Conservation (phyloP, 2,797 vertebrate genomes). For the Sitta carolinensis region DNA sequence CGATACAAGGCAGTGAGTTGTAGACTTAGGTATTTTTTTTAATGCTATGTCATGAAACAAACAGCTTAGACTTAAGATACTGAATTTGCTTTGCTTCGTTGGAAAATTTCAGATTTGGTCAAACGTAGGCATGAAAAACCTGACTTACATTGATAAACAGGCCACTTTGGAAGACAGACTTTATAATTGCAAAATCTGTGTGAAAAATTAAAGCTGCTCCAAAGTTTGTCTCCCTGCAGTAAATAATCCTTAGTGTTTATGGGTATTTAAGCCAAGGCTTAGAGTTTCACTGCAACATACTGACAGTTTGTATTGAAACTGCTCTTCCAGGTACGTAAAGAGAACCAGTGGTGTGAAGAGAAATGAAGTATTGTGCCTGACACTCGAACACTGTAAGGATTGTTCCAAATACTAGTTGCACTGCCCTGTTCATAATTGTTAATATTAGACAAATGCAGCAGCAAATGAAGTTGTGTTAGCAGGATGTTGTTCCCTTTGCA, state of each 20-base stretch:
- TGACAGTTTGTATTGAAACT: background rate
- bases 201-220: background rate
- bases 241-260: background rate
- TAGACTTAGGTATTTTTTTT: background rate
- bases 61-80: background rate
- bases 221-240: background rate
- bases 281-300: background rate
- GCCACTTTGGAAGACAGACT: background rate
- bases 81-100: background rate
- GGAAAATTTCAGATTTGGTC: background rate
- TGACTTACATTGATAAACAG: background rate
- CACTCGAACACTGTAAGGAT: conserved; percentile 86
- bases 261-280: background rate
- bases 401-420: conserved; percentile 92
- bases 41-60: background rate
- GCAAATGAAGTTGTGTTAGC: conserved; percentile 79
- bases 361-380: conserved; percentile 84
- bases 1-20: background rate
- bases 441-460: conserved; percentile 90
- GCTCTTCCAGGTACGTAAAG: conserved; percentile 90
- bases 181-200: background rate
- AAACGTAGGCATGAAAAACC: background rate
- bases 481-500: conserved; percentile 85
- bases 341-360: conserved; percentile 99
- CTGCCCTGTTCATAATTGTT: conserved; percentile 99